Percentiles rank a stretch among this genome's conserved stretches.
phyloP scores from a whole-genome alignment of 2,888 invertebrate species.

The Platerodrilus igneus region DNA sequence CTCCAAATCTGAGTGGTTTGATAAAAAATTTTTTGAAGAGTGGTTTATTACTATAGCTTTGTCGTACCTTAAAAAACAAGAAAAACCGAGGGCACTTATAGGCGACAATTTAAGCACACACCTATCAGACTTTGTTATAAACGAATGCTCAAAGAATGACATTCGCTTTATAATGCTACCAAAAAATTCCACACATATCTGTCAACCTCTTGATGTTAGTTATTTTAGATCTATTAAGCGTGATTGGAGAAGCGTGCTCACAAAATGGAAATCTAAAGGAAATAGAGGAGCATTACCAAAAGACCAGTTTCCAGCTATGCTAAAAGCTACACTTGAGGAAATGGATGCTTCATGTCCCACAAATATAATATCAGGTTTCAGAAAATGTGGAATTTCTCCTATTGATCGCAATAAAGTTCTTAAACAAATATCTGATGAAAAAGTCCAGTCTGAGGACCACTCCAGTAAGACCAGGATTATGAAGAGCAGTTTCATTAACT shows the following conservation, averaged over 20 bases:
- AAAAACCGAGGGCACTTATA: slow-evolving; percentile 33
- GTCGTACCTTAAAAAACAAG: slow-evolving; percentile 28
- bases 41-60: slow-evolving; percentile 18
- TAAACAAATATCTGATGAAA: slow-evolving; percentile 9
- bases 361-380: slow-evolving; percentile 26
- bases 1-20: slow-evolving; percentile 7
- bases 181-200: slow-evolving; percentile 35
- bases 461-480: too few species aligned
- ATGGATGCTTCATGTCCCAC: slow-evolving; percentile 8
- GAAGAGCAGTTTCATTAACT: background rate
- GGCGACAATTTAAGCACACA: slow-evolving; percentile 37
- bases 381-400: slow-evolving; percentile 26
- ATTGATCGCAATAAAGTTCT: slow-evolving; percentile 13
- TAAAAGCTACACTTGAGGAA: slow-evolving; percentile 20
- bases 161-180: slow-evolving; percentile 36
- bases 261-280: slow-evolving; percentile 6
- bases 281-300: slow-evolving; percentile 27
- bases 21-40: slow-evolving; percentile 7
- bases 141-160: slow-evolving; percentile 33
- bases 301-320: slow-evolving; percentile 27
- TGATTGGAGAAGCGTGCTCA: slow-evolving; percentile 27
- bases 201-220: slow-evolving; percentile 35
- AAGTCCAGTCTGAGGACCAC: too few species aligned
- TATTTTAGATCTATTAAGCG: slow-evolving; percentile 34
- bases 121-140: slow-evolving; percentile 17